These are phyloP conservation scores for Caenorhabditis sp. DNA, from an alignment of 2,888 invertebrate species.

Conservation along the genomic window DNA sequence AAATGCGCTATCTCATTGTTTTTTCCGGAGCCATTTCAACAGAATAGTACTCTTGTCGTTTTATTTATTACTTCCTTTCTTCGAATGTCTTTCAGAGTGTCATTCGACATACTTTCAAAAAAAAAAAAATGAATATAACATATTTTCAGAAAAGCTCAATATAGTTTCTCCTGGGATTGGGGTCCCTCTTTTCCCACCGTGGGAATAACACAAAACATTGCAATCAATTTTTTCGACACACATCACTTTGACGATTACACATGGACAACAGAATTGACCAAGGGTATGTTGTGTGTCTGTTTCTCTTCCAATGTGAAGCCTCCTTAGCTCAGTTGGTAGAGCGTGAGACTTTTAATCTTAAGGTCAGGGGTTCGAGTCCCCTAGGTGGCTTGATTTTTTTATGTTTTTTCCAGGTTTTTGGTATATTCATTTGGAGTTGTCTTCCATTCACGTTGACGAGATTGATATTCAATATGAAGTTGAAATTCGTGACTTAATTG, in stretches of 20 bases:
- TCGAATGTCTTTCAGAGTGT: too few relatives aligned
- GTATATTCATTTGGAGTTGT: constrained; percentile 24
- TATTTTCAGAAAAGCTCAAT: constrained; percentile 75
- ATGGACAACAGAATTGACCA: constrained; percentile 12
- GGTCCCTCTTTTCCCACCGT: constrained; percentile 91
- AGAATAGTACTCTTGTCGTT: too few relatives aligned
- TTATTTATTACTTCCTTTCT: too few relatives aligned
- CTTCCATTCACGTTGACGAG: constrained; percentile 16
- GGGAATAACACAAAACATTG: constrained; percentile 76
- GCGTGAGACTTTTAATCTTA: constrained; percentile 64
- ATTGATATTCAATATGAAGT: constrained; percentile 12
- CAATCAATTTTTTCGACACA: constrained; percentile 46
- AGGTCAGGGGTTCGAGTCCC: constrained; percentile 59
- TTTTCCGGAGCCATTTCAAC: too few relatives aligned
- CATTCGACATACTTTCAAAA: neutral
- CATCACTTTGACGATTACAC: constrained; percentile 24
- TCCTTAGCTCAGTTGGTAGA: constrained; percentile 63
- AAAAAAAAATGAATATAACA: neutral
- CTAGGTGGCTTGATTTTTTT: constrained; percentile 39
- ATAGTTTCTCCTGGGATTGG: constrained; percentile 96
- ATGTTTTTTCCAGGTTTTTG: constrained; percentile 12
- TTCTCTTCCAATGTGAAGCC: constrained; percentile 6
- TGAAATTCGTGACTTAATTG: constrained; percentile 11
- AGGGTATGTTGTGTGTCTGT: constrained; percentile 6
- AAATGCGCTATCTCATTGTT: too few relatives aligned